Conservation (phyloP, 2,797 vertebrate species). For the Pseudomugil gertrudae region DNA sequence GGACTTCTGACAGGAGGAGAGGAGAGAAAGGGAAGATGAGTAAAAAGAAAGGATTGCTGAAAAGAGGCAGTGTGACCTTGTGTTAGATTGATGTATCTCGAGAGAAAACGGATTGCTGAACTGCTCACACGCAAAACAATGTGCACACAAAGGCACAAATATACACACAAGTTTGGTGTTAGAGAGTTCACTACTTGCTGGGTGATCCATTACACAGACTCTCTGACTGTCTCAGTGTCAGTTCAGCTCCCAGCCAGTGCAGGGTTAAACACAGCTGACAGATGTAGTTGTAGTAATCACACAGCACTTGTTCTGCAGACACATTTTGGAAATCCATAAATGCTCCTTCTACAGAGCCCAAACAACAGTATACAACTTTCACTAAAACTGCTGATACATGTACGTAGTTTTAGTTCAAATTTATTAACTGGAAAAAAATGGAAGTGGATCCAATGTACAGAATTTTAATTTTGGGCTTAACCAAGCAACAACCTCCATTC, state of each 20-base stretch:
- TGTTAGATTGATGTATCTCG: conserved; percentile 75
- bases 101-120: conserved; percentile 65
- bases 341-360: neutral
- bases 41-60: conserved; percentile 39
- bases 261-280: conserved; percentile 55
- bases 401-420: neutral
- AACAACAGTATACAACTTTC: neutral
- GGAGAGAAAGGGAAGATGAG: conserved; percentile 11
- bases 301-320: conserved; percentile 25
- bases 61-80: conserved; percentile 68
- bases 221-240: conserved; percentile 55
- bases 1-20: conserved; percentile 9
- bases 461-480: no score
- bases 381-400: neutral
- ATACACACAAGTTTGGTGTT: conserved; percentile 29
- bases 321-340: neutral
- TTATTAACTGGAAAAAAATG: neutral
- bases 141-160: conserved; percentile 7
- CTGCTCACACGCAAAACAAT: conserved; percentile 25
- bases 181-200: conserved; percentile 66
- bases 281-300: conserved; percentile 53
- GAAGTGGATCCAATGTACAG: neutral
- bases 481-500: no score
- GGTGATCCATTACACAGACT: conserved; percentile 68
- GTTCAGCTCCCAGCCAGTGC: conserved; percentile 31